A percentile compares a stretch with the other conserved stretches of the same genome.
Conservation (phyloP, 2,113 vertebrate genomes). For the Hippocampus mohnikei region DNA sequence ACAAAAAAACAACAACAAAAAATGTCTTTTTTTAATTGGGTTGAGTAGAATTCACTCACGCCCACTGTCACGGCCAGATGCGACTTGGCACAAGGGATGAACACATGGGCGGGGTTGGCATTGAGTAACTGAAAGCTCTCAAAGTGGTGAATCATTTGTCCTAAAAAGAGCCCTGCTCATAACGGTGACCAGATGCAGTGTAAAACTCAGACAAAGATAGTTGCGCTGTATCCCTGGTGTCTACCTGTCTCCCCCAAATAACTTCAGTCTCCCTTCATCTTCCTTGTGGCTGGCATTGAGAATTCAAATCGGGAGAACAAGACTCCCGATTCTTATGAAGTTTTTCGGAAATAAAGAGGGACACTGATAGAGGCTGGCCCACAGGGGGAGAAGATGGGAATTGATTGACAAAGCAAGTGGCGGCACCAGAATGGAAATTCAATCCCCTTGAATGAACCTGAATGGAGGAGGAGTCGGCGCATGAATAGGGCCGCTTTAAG, state of each 20-base stretch:
- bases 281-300: slow-evolving; percentile 44
- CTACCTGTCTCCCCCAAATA: slow-evolving; percentile 50
- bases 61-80: background rate
- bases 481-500: slow-evolving; percentile 71
- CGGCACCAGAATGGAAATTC: slow-evolving; percentile 68
- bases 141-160: background rate
- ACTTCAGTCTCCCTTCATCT: slow-evolving; percentile 50
- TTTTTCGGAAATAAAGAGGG: slow-evolving; percentile 66
- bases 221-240: slow-evolving; percentile 31
- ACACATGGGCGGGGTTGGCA: too few relatives aligned
- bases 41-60: too few relatives aligned
- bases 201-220: slow-evolving; percentile 16
- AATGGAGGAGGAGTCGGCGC: slow-evolving; percentile 60
- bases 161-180: background rate
- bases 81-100: background rate
- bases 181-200: slow-evolving; percentile 23
- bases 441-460: slow-evolving; percentile 68
- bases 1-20: too few relatives aligned
- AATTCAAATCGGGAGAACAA: slow-evolving; percentile 73
- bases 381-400: slow-evolving; percentile 44
- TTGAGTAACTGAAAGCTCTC: background rate
- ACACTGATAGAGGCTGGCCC: slow-evolving; percentile 57
- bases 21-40: too few relatives aligned
- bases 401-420: slow-evolving; percentile 61
- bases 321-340: slow-evolving; percentile 64